Evolutionary conservation across 2,888 invertebrate species (phyloP).

Genomic region (Sisyra terminalis): DNA sequence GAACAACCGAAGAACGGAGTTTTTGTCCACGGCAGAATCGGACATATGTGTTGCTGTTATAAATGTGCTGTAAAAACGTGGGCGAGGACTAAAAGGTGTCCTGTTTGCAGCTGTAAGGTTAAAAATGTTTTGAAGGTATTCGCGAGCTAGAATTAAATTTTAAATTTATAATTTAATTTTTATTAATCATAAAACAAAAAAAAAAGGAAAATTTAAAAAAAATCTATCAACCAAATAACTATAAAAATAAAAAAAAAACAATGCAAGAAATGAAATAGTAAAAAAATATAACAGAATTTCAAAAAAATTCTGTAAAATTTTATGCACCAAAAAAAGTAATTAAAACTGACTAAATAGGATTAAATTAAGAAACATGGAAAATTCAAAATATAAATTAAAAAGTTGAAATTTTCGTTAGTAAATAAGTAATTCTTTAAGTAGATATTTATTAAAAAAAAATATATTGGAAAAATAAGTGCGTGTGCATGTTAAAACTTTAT

Average conservation of each 20-base stretch:
- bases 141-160: not conserved
- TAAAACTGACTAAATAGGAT: not conserved
- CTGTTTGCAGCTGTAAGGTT: constrained; percentile 50
- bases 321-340: not conserved
- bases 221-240: too few relatives aligned
- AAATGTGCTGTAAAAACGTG: constrained; percentile 50
- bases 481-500: too few relatives aligned
- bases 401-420: not conserved
- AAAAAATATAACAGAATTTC: too few relatives aligned
- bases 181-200: too few relatives aligned
- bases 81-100: constrained; percentile 43
- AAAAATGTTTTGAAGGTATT: constrained; percentile 45
- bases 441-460: too few relatives aligned
- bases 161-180: not conserved
- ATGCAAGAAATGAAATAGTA: too few relatives aligned
- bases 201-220: too few relatives aligned
- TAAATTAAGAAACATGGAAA: not conserved
- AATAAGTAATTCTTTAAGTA: too few relatives aligned
- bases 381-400: not conserved
- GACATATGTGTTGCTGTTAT: constrained; percentile 55
- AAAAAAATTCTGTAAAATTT: too few relatives aligned
- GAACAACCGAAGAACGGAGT: constrained; percentile 45
- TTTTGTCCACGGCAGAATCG: constrained; percentile 47
- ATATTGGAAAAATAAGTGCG: too few relatives aligned
- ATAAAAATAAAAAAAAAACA: too few relatives aligned